A percentile compares a stretch with the other conserved stretches of the same genome.
Evolutionary conservation across 2,113 vertebrate genomes (phyloP).

Genomic region (Microtus pennsylvanicus): DNA sequence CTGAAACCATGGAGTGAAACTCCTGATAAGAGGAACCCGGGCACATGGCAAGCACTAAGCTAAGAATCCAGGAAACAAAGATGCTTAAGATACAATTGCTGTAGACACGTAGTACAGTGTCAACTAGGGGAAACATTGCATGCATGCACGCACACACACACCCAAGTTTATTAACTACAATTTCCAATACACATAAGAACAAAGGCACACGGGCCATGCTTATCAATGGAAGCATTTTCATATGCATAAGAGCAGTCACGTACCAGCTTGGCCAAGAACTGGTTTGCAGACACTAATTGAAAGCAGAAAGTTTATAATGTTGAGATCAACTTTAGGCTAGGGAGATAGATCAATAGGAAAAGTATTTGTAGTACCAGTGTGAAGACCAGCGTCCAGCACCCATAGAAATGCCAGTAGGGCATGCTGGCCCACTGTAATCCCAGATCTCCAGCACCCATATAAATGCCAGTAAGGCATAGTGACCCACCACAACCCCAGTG

Average conservation of each 20-base stretch:
- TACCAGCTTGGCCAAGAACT: neutral
- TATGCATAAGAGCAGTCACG: neutral
- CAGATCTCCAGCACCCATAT: neutral
- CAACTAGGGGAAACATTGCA: neutral
- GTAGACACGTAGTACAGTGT: neutral
- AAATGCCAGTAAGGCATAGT: too few relatives aligned
- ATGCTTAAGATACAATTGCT: neutral
- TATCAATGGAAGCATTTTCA: neutral
- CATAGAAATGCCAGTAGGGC: neutral
- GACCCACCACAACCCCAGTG: neutral
- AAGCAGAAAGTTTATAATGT: slow-evolving; percentile 29
- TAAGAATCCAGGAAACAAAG: slow-evolving; percentile 4
- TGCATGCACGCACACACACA: neutral
- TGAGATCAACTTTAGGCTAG: neutral
- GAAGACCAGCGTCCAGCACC: neutral
- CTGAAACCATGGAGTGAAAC: neutral
- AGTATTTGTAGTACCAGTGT: neutral
- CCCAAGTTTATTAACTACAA: neutral
- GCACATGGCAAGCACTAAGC: neutral
- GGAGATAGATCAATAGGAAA: neutral
- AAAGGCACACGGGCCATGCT: neutral
- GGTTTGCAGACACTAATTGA: neutral
- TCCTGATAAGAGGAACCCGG: neutral
- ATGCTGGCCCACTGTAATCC: neutral
- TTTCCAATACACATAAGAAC: neutral